A percentile compares a stretch with the other conserved stretches of the same genome.
Evolutionary conservation across 2,888 invertebrate species (phyloP).

Genomic region (Eristalis pertinax): DNA sequence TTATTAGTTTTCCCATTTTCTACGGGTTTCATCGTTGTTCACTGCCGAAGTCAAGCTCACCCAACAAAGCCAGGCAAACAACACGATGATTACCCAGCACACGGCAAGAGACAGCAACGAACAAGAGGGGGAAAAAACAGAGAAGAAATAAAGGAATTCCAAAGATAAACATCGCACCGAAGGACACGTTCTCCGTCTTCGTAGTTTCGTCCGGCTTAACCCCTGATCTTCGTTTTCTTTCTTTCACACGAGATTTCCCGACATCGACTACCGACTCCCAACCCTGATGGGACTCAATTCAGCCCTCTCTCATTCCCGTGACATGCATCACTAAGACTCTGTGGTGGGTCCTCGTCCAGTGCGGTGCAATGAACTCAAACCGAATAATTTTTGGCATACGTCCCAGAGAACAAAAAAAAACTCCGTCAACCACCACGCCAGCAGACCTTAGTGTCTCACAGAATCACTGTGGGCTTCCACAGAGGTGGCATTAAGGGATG

Average conservation of each 20-base stretch:
- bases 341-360: slow-evolving; percentile 9
- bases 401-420: slow-evolving; percentile 43
- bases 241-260: neutral
- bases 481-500: neutral
- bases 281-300: neutral
- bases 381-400: slow-evolving; percentile 52
- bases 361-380: slow-evolving; percentile 60
- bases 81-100: slow-evolving; percentile 1
- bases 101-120: neutral
- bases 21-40: neutral
- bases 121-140: neutral
- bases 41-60: neutral
- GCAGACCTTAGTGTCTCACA: slow-evolving; percentile 34
- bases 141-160: neutral
- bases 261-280: neutral
- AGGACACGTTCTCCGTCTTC: slow-evolving; percentile 24
- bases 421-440: slow-evolving; percentile 38
- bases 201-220: slow-evolving; percentile 19
- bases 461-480: slow-evolving; percentile 19
- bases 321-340: neutral
- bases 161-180: slow-evolving; percentile 38
- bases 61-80: slow-evolving; percentile 5
- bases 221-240: slow-evolving; percentile 35
- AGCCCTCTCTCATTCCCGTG: neutral
- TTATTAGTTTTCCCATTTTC: slow-evolving; percentile 26